phyloP scores from a whole-genome alignment of 1,140 invertebrate species.

The Ctenoplectra terminalis region DNA sequence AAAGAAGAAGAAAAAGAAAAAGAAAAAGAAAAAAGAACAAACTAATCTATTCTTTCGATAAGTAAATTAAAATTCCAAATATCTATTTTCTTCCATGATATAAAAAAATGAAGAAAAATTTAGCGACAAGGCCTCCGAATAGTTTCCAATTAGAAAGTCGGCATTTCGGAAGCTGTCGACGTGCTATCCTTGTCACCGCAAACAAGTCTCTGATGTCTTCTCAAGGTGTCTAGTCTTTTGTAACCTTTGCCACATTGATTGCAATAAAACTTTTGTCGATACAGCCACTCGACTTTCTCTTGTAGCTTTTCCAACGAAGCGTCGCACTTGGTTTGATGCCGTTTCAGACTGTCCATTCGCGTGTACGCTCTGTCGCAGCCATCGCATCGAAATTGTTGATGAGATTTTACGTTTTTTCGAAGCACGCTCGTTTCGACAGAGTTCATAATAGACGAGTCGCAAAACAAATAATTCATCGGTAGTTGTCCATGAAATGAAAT shows the following conservation, averaged over 20 bases:
- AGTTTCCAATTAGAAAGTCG: constrained; percentile 13
- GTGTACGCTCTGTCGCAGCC: constrained; percentile 78
- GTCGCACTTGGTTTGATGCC: constrained; percentile 78
- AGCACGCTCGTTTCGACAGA: constrained; percentile 31
- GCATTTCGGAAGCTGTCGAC: constrained; percentile 33
- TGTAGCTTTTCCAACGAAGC: constrained; percentile 60
- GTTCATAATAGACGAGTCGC: constrained; percentile 59
- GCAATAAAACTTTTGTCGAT: constrained; percentile 75
- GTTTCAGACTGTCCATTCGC: constrained; percentile 76
- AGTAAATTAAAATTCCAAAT: not conserved
- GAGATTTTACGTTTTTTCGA: constrained; percentile 39
- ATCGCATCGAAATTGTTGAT: constrained; percentile 67
- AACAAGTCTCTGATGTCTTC: constrained; percentile 75
- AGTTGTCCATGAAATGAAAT: constrained; percentile 64
- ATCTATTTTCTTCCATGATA: not conserved
- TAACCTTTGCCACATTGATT: constrained; percentile 82
- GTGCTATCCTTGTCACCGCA: constrained; percentile 68
- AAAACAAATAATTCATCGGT: constrained; percentile 59
- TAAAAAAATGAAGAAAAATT: not conserved
- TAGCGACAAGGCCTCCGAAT: not conserved
- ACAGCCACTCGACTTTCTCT: constrained; percentile 46
- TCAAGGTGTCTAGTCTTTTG: constrained; percentile 79
- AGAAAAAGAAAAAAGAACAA: not conserved
- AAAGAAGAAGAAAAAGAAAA: no score
- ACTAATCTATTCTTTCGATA: not conserved